phyloP scores from a whole-genome alignment of 1,140 invertebrate genomes.

The Leptinotarsa texana region DNA sequence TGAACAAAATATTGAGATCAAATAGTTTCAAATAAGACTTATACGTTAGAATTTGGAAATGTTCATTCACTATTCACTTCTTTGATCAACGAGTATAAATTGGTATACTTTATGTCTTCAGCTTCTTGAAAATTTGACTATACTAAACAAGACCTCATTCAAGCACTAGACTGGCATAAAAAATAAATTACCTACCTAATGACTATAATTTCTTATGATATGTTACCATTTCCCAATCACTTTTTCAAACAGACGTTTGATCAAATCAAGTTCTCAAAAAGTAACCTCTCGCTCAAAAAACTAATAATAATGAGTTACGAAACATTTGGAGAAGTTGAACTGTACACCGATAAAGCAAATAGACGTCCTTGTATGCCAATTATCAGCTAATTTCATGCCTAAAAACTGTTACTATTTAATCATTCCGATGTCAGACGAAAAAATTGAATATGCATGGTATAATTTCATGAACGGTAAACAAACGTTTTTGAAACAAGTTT shows the following conservation, averaged over 20 bases:
- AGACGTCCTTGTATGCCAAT: constrained; percentile 3
- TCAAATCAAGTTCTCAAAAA: background rate
- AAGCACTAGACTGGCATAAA: no score
- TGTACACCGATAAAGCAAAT: background rate
- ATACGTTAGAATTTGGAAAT: no score
- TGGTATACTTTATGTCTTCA: no score
- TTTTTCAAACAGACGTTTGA: background rate
- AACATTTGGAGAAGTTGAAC: background rate
- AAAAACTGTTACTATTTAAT: constrained; percentile 9
- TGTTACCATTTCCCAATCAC: background rate
- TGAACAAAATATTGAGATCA: no score
- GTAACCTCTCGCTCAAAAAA: background rate
- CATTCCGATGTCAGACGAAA: background rate
- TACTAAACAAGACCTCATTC: no score
- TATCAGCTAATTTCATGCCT: constrained; percentile 1
- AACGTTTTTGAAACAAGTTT: background rate
- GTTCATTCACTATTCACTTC: no score
- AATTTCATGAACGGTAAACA: constrained; percentile 6
- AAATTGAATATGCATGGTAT: background rate
- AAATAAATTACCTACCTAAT: background rate
- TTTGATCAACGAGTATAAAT: no score
- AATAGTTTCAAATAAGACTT: no score
- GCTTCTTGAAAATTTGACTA: no score
- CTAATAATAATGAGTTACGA: background rate
- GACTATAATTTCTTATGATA: background rate